A percentile compares a stretch with the other conserved stretches of the same genome.
These are phyloP conservation scores for Notospermus geniculatus DNA, from an alignment of 1,140 invertebrate genomes.

Conservation along the genomic window DNA sequence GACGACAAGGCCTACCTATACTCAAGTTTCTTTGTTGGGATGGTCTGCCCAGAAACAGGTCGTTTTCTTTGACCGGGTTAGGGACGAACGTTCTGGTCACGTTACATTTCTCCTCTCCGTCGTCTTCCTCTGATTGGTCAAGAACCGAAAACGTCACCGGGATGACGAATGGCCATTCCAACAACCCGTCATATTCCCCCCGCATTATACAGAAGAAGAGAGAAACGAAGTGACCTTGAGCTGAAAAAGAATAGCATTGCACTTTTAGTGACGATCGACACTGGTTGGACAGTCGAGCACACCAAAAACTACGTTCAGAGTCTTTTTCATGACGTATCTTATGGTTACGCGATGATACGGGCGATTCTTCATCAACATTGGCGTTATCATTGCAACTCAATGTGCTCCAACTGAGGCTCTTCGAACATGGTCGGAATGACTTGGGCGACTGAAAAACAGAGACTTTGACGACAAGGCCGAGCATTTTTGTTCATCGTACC, in stretches of 20 bases:
- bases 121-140: not conserved
- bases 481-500: not conserved
- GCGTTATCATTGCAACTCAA: too few relatives aligned
- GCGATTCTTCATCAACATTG: too few relatives aligned
- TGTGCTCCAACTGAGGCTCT: not conserved
- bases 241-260: not conserved
- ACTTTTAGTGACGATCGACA: too few relatives aligned
- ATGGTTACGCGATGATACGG: too few relatives aligned
- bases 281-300: too few relatives aligned
- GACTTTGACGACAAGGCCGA: not conserved
- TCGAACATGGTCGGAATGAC: not conserved
- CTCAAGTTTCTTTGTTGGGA: not conserved
- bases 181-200: not conserved
- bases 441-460: not conserved
- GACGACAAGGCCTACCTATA: too few relatives aligned
- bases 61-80: not conserved
- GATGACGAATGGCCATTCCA: not conserved
- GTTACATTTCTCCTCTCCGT: not conserved
- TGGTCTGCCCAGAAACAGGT: conserved; percentile 6
- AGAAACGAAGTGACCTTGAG: conserved; percentile 3
- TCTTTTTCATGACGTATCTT: too few relatives aligned
- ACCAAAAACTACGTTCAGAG: too few relatives aligned
- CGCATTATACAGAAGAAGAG: conserved; percentile 5
- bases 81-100: conserved; percentile 1
- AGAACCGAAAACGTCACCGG: not conserved